Evolutionary conservation across 2,888 invertebrate genomes (phyloP), one percentile per base, ranked within the genome.

Genomic region (Opisthograptis luteolata): DNA sequence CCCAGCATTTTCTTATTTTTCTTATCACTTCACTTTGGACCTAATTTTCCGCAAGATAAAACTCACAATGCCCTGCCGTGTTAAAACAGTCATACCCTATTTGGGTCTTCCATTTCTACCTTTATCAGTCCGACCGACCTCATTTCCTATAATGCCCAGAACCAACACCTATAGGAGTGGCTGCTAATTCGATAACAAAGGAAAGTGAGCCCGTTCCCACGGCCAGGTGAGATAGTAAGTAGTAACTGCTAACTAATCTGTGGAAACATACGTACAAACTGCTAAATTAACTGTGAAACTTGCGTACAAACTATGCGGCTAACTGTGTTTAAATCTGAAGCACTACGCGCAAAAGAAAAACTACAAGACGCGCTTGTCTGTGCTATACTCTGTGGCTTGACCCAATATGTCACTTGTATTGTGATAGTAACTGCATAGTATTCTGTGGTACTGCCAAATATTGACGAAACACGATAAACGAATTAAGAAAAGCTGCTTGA

Each of bases 201-300:
- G 64, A 74, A 71, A 73, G 65, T 65, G 59, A 60, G 51, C 64
- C 66, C 69, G 62, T 86, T 87, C 87, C 76, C 87, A 87, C 87
- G 84, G 68, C 73, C 66, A 67, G 65, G 68, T 70, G 67, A 54
- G 76, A 70, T 78, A 79, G 64, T 62, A 56, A 9, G n/a, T n/a
- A 41, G 9, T n/a, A 19, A 45, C 37, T 45, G 4, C 6, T 9
- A 6, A 0, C n/a, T 39, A 39, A 17, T 24, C 37, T 39, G 8
- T 13, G 39, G 10, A 20, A 28, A 30, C 14, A 1, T n/a, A 12
- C 17, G 3, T 35, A 42, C 19, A 27, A 43, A 34, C 42, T 43
- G 13, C 10, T 12, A 19, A 17, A 2, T n/a, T 25, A 10, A 24
- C 32, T 42, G 42, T 32, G 25, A 13, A 15, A 17, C 13, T 19